A percentile compares a stretch with the other conserved stretches of the same genome.
phyloP scores from a whole-genome alignment of 2,113 vertebrate genomes.

The Bolborhynchus lineola region DNA sequence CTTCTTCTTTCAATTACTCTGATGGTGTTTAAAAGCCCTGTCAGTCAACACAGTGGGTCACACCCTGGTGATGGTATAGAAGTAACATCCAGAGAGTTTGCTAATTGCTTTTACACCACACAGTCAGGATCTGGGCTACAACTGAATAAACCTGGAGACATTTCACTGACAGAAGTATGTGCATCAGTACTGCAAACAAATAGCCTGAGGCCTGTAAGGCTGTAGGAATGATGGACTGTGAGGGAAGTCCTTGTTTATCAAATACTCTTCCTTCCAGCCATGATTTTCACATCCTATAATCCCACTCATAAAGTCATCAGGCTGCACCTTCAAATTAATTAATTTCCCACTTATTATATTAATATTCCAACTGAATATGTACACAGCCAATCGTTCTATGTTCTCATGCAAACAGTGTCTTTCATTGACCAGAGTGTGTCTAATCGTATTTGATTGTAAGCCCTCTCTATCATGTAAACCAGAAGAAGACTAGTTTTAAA shows the following conservation, averaged over 20 bases:
- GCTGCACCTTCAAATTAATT: neutral
- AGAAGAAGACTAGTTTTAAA: too few species aligned
- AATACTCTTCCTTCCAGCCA: neutral
- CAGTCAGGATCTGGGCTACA: neutral
- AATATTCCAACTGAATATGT: neutral
- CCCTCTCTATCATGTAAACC: too few species aligned
- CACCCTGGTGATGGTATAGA: neutral
- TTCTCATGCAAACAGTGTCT: neutral
- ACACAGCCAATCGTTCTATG: accelerated
- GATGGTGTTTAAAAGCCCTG: neutral
- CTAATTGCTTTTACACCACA: neutral
- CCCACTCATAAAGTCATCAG: neutral
- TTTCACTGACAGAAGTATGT: neutral
- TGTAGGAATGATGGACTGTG: neutral
- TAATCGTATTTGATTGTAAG: too few species aligned
- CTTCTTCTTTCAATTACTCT: neutral
- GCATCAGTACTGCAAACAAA: neutral
- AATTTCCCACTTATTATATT: neutral
- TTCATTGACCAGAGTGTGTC: neutral
- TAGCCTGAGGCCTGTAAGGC: neutral
- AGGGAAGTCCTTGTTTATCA: neutral
- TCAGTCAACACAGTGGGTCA: neutral
- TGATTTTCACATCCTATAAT: neutral
- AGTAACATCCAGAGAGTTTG: neutral
- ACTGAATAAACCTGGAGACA: neutral